A percentile compares a stretch with the other conserved stretches of the same genome.
These are phyloP conservation scores for Cotesia glomerata DNA, from an alignment of 1,140 invertebrate species.

Conservation along the genomic window DNA sequence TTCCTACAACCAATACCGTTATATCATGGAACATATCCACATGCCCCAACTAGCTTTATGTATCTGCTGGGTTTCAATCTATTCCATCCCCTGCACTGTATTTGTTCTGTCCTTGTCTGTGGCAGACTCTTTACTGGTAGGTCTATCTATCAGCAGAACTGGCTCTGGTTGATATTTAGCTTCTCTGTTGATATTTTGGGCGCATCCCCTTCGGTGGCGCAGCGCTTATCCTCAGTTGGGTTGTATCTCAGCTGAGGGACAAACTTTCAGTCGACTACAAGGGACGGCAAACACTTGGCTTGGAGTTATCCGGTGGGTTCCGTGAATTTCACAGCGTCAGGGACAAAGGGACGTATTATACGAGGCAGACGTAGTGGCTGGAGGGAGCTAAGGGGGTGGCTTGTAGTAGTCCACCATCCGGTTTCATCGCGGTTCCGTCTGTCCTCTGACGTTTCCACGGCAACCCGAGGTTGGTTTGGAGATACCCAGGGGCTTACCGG, in stretches of 20 bases:
- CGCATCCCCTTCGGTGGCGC: too few species aligned
- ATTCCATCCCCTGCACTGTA: background rate
- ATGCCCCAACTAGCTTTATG: conserved; percentile 8
- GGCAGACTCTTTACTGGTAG: too few species aligned
- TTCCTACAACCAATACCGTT: conserved; percentile 47
- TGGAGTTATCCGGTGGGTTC: conserved; percentile 17
- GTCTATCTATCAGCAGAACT: too few species aligned
- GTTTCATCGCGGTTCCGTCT: conserved; percentile 64
- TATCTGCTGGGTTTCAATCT: conserved; percentile 13
- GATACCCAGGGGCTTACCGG: conserved; percentile 27
- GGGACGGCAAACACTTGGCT: conserved; percentile 17
- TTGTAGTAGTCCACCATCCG: conserved; percentile 58
- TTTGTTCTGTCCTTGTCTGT: background rate
- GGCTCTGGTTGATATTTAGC: too few species aligned
- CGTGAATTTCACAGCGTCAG: conserved; percentile 37
- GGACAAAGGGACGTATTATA: conserved; percentile 58
- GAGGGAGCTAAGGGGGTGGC: background rate
- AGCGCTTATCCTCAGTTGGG: background rate
- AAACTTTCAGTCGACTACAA: background rate
- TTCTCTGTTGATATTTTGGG: too few species aligned
- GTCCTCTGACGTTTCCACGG: conserved; percentile 65
- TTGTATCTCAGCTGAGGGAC: background rate
- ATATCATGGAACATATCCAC: conserved; percentile 17
- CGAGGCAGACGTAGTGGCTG: conserved; percentile 23
- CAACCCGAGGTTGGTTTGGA: conserved; percentile 56